Evolutionary conservation across 2,113 vertebrate species (phyloP).

Genomic region (Epinephelus lanceolatus): DNA sequence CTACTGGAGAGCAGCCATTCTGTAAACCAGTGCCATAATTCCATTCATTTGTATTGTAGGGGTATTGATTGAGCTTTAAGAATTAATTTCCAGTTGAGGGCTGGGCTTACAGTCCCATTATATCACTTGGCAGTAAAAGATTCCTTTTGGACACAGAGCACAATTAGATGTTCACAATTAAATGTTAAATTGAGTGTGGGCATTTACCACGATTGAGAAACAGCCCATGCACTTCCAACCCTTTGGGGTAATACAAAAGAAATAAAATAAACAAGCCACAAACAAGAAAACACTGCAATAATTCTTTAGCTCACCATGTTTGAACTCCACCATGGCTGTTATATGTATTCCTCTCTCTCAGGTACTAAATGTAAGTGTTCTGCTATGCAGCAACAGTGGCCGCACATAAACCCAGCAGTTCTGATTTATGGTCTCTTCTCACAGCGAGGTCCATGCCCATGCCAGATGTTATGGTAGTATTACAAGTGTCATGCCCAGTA

Average conservation of each 20-base stretch:
- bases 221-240: slow-evolving; percentile 29
- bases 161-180: slow-evolving; percentile 71
- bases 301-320: slow-evolving; percentile 37
- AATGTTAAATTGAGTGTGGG: slow-evolving; percentile 64
- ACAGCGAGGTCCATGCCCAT: slow-evolving; percentile 57
- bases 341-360: slow-evolving; percentile 43
- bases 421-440: slow-evolving; percentile 71
- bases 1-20: slow-evolving; percentile 8
- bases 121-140: slow-evolving; percentile 61
- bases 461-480: slow-evolving; percentile 80
- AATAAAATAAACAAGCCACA: slow-evolving; percentile 56
- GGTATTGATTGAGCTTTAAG: slow-evolving; percentile 60
- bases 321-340: slow-evolving; percentile 65
- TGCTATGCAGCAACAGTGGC: slow-evolving; percentile 65
- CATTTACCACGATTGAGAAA: slow-evolving; percentile 59
- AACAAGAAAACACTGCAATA: slow-evolving; percentile 59
- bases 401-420: slow-evolving; percentile 69
- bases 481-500: slow-evolving; percentile 77
- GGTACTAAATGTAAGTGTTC: slow-evolving; percentile 61
- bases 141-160: slow-evolving; percentile 53
- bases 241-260: slow-evolving; percentile 32
- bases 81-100: slow-evolving; percentile 56
- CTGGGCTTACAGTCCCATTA: slow-evolving; percentile 44
- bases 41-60: slow-evolving; percentile 42
- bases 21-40: slow-evolving; percentile 10